phyloP scores from a whole-genome alignment of 2,888 invertebrate genomes.

The Pyrrhia umbra region DNA sequence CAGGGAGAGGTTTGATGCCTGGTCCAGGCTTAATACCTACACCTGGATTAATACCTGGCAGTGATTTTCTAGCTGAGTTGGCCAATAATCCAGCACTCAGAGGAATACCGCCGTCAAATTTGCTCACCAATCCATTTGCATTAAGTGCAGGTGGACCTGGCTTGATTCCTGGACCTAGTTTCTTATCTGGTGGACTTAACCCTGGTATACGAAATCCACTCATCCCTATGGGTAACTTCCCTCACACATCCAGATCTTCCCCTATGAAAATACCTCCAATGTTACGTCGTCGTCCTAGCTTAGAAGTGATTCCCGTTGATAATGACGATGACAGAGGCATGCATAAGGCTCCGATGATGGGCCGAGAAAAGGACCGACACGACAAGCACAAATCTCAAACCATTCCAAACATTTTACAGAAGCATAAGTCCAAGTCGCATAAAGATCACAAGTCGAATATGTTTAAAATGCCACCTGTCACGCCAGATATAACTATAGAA shows the following conservation, averaged over 20 bases:
- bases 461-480: slow-evolving; percentile 87
- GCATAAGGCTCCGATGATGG: slow-evolving; percentile 76
- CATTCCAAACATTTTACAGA: slow-evolving; percentile 87
- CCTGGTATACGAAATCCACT: slow-evolving; percentile 88
- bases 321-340: slow-evolving; percentile 85
- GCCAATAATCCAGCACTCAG: slow-evolving; percentile 86
- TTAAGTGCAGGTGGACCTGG: slow-evolving; percentile 90
- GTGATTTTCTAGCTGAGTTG: slow-evolving; percentile 82
- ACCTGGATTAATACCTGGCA: slow-evolving; percentile 86
- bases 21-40: slow-evolving; percentile 86
- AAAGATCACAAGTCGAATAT: slow-evolving; percentile 86
- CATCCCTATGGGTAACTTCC: slow-evolving; percentile 87
- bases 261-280: slow-evolving; percentile 90
- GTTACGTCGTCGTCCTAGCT: slow-evolving; percentile 90
- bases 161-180: slow-evolving; percentile 90
- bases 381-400: slow-evolving; percentile 88
- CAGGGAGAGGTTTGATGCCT: slow-evolving; percentile 90
- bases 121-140: slow-evolving; percentile 89
- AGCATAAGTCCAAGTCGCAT: slow-evolving; percentile 83
- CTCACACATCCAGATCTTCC: slow-evolving; percentile 90
- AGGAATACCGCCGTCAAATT: slow-evolving; percentile 80
- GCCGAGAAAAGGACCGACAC: slow-evolving; percentile 82
- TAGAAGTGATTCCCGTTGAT: slow-evolving; percentile 89
- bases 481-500: slow-evolving; percentile 91
- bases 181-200: slow-evolving; percentile 77